Evolutionary conservation across 2,797 vertebrate genomes (phyloP).

Genomic region (Bovichtus diacanthus): DNA sequence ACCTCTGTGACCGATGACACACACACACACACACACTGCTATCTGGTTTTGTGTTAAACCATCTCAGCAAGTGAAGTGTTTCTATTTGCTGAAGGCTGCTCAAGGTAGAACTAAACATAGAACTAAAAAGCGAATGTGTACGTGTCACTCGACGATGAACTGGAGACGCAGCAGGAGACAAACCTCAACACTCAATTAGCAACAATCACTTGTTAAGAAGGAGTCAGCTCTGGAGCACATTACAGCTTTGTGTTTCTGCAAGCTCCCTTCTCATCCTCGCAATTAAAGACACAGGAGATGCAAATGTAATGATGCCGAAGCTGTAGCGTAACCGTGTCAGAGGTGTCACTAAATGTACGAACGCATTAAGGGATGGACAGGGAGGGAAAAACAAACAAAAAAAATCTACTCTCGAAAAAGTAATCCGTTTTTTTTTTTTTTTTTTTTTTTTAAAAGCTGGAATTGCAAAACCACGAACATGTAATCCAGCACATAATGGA

Average conservation of each 20-base stretch:
- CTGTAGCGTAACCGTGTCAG: not conserved
- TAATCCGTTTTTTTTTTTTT: too few relatives aligned
- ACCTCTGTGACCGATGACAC: not conserved
- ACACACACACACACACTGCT: not conserved
- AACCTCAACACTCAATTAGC: slow-evolving; percentile 14
- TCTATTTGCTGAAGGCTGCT: not conserved
- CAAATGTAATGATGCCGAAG: slow-evolving; percentile 10
- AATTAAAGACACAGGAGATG: slow-evolving; percentile 12
- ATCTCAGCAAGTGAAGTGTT: not conserved
- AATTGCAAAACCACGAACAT: slow-evolving; percentile 2
- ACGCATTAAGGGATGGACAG: not conserved
- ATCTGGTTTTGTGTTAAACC: not conserved
- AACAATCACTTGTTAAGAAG: not conserved
- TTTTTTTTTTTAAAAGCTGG: too few relatives aligned
- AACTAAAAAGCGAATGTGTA: not conserved
- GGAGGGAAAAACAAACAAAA: not conserved
- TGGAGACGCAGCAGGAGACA: slow-evolving; percentile 1
- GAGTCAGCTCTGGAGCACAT: not conserved
- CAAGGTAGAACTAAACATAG: not conserved
- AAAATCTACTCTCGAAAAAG: not conserved
- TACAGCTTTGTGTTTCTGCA: not conserved
- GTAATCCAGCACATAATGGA: slow-evolving; percentile 34
- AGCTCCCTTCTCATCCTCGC: not conserved
- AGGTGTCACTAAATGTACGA: not conserved
- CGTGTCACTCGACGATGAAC: not conserved